Conservation (phyloP, 1,140 invertebrate species). For the Micrasema minimum region DNA sequence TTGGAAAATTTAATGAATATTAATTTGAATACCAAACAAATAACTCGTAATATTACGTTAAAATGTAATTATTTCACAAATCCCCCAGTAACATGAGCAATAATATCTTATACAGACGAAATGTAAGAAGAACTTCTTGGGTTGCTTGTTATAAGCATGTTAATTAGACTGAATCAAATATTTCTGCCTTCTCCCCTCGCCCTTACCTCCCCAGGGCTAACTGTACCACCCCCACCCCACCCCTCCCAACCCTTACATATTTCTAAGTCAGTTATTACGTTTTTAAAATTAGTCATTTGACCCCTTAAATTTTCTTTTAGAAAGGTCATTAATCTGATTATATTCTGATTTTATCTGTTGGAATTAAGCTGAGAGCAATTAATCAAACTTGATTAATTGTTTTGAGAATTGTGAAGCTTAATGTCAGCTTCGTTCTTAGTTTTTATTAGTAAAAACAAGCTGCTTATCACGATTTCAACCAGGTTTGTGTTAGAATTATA, state of each 20-base stretch:
- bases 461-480: no score
- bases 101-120: slow-evolving; percentile 42
- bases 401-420: background rate
- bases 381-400: slow-evolving; percentile 37
- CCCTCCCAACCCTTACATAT: slow-evolving; percentile 36
- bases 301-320: slow-evolving; percentile 19
- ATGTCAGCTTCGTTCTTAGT: no score
- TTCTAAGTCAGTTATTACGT: slow-evolving; percentile 27
- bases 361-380: slow-evolving; percentile 21
- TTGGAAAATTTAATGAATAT: no score
- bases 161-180: slow-evolving; percentile 55
- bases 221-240: slow-evolving; percentile 5
- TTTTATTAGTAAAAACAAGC: no score
- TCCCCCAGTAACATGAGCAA: background rate
- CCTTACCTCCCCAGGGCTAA: background rate
- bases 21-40: no score
- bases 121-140: slow-evolving; percentile 52
- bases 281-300: slow-evolving; percentile 44
- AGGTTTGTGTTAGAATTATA: no score
- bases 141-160: slow-evolving; percentile 55
- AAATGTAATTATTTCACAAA: no score
- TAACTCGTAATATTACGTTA: no score
- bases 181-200: slow-evolving; percentile 34
- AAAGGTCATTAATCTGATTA: slow-evolving; percentile 42
- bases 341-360: slow-evolving; percentile 29